phyloP scores from a whole-genome alignment of 2,113 vertebrate species.

The Oreochromis tanganicae region DNA sequence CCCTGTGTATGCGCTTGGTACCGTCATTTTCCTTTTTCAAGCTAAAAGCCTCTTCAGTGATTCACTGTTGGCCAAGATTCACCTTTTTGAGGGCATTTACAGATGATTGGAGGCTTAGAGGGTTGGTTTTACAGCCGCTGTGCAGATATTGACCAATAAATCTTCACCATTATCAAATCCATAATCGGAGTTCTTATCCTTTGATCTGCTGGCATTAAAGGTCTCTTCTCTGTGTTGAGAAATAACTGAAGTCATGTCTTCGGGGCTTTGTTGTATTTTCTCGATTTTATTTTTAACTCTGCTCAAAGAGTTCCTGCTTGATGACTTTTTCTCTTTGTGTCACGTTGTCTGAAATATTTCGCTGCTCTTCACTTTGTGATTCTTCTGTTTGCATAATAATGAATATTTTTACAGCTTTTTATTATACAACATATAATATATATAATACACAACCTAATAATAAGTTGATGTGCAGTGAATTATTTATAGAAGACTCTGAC shows the following conservation, averaged over 20 bases:
- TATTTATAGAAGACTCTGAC: neutral
- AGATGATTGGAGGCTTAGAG: neutral
- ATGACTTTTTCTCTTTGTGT: neutral
- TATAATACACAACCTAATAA: neutral
- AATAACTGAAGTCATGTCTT: neutral
- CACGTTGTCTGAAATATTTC: neutral
- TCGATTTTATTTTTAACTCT: neutral
- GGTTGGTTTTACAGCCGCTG: neutral
- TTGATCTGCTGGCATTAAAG: neutral
- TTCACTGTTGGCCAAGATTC: neutral
- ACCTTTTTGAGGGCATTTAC: neutral
- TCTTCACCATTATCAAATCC: constrained; percentile 18
- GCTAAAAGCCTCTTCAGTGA: neutral
- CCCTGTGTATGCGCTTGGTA: neutral
- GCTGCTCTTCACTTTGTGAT: neutral
- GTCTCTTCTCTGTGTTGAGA: neutral
- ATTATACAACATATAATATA: neutral
- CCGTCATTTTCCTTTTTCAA: neutral
- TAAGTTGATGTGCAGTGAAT: neutral
- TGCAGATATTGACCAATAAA: constrained; percentile 15
- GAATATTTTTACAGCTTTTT: neutral
- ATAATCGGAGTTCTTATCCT: constrained; percentile 16
- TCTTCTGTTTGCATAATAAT: neutral
- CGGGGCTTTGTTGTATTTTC: neutral
- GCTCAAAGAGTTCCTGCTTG: neutral